phyloP scores from a whole-genome alignment of 2,113 vertebrate genomes.

The Amazona guildingii region DNA sequence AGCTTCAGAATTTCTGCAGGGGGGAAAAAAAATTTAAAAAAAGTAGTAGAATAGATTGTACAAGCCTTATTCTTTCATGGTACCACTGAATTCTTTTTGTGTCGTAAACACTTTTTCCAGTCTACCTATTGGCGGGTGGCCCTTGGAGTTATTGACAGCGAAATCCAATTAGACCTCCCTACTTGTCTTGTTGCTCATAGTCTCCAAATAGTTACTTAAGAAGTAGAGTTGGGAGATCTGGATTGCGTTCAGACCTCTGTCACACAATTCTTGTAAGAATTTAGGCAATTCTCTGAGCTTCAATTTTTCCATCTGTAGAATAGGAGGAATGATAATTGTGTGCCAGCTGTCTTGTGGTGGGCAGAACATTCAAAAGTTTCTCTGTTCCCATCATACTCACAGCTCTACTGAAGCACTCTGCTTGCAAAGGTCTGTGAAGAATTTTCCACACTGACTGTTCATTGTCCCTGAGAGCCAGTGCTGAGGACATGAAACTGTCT shows the following conservation, averaged over 20 bases:
- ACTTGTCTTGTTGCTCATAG: background rate
- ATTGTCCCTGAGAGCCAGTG: background rate
- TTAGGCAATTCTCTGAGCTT: conserved; percentile 33
- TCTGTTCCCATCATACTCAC: background rate
- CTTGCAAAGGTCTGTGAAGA: conserved; percentile 27
- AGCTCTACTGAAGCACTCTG: background rate
- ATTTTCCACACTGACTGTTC: conserved; percentile 4
- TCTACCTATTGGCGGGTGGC: background rate
- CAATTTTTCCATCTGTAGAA: conserved; percentile 15
- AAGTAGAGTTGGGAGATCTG: background rate
- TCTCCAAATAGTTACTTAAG: conserved; percentile 9
- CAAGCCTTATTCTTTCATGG: background rate
- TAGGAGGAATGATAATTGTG: conserved; percentile 29
- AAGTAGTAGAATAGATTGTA: background rate
- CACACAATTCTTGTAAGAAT: conserved; percentile 2
- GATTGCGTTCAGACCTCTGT: conserved; percentile 30
- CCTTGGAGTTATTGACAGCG: background rate
- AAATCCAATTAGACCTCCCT: background rate
- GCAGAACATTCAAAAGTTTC: conserved; percentile 43
- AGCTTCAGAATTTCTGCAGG: background rate
- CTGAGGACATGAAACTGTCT: background rate
- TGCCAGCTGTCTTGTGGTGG: conserved; percentile 51
- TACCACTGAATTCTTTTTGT: background rate
- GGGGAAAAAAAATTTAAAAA: too few species aligned
- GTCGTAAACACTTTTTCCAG: background rate